A percentile compares a stretch with the other conserved stretches of the same genome.
Conservation (phyloP, 2,113 vertebrate species). For the Trematomus loennbergii region DNA sequence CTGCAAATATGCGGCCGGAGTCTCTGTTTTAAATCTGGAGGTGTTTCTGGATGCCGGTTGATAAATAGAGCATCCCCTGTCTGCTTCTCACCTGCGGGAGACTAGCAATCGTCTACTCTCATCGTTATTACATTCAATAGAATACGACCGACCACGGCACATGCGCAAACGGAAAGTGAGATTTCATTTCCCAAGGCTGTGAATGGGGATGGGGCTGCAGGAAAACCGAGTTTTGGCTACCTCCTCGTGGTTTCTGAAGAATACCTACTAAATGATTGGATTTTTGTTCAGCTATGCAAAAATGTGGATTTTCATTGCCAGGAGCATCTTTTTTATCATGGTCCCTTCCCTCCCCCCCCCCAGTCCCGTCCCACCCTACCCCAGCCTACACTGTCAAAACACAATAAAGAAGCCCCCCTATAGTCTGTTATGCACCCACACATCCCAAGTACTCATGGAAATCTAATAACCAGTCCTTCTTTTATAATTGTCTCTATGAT, state of each 20-base stretch:
- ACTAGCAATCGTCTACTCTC: slow-evolving; percentile 68
- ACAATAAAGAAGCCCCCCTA: slow-evolving; percentile 16
- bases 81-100: slow-evolving; percentile 68
- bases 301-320: not conserved
- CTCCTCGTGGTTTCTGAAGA: not conserved
- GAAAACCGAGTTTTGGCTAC: not conserved
- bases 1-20: slow-evolving; percentile 53
- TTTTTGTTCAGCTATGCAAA: slow-evolving; percentile 5
- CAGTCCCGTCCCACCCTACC: slow-evolving; percentile 8
- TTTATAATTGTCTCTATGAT: not conserved
- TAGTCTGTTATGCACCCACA: not conserved
- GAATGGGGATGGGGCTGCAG: slow-evolving; percentile 49
- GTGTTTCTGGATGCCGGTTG: slow-evolving; percentile 28
- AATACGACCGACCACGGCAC: slow-evolving; percentile 65
- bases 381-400: slow-evolving; percentile 14
- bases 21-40: slow-evolving; percentile 19
- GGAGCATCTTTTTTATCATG: slow-evolving; percentile 46
- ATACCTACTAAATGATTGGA: not conserved
- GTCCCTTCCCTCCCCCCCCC: slow-evolving; percentile 28
- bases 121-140: slow-evolving; percentile 72
- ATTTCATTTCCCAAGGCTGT: slow-evolving; percentile 54
- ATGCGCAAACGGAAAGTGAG: slow-evolving; percentile 75
- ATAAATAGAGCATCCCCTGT: slow-evolving; percentile 46
- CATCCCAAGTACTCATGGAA: not conserved
- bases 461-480: not conserved